These are phyloP conservation scores for Siderastrea radians DNA, from an alignment of 92 coral and sea anemone species.

Conservation along the genomic window DNA sequence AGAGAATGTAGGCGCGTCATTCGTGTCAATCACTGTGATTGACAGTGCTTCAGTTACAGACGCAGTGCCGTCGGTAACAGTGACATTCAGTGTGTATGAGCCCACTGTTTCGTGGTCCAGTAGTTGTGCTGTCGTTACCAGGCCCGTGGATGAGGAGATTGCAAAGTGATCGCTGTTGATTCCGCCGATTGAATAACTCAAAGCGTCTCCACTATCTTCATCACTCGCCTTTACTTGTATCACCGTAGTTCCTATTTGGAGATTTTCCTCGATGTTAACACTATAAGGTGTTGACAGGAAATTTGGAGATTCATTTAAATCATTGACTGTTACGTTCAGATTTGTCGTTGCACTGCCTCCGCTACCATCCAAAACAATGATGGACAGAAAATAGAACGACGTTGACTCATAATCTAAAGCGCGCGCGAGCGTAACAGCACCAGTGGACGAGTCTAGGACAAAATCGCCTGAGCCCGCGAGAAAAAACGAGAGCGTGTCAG, in stretches of 20 bases:
- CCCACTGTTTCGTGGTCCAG: conserved; percentile 51
- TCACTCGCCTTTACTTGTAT: conserved; percentile 67
- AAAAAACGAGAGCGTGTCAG: conserved; percentile 51
- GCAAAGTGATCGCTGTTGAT: conserved; percentile 58
- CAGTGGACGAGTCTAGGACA: conserved; percentile 71
- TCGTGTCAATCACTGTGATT: conserved; percentile 40
- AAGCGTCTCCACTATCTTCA: conserved; percentile 59
- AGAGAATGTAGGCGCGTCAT: conserved; percentile 53
- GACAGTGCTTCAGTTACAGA: conserved; percentile 38
- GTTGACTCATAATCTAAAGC: conserved; percentile 64
- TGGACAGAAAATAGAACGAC: conserved; percentile 59
- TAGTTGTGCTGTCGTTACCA: conserved; percentile 60
- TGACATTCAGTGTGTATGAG: conserved; percentile 37
- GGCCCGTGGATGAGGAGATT: conserved; percentile 60
- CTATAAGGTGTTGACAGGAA: conserved; percentile 66
- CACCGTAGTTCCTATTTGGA: conserved; percentile 62
- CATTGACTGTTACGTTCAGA: conserved; percentile 61
- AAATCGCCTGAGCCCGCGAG: conserved; percentile 76
- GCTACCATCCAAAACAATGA: conserved; percentile 66
- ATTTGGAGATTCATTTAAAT: conserved; percentile 57
- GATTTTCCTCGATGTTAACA: conserved; percentile 60
- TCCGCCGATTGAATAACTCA: conserved; percentile 64
- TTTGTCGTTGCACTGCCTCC: conserved; percentile 58
- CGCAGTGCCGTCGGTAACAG: conserved; percentile 51
- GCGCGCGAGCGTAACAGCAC: conserved; percentile 71